Evolutionary conservation across 2,797 vertebrate genomes (phyloP).

Genomic region (Sylvilagus floridanus): DNA sequence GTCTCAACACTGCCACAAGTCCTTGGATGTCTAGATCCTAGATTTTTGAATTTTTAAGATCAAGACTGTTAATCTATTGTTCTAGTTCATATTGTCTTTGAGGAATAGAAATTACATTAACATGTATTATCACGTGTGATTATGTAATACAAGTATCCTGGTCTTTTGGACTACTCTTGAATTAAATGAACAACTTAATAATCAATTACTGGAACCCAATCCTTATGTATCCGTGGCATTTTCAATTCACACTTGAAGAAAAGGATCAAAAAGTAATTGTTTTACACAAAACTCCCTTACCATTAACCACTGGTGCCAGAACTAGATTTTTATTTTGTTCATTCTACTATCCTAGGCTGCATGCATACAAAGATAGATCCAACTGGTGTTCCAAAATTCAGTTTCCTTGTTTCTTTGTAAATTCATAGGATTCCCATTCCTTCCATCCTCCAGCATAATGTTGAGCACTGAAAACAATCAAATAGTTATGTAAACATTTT

Average conservation of each 20-base stretch:
- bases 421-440: slow-evolving; percentile 93
- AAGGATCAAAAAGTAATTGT: not conserved
- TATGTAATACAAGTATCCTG: not conserved
- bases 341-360: not conserved
- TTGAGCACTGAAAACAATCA: slow-evolving; percentile 89
- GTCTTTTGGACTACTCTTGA: slow-evolving; percentile 24
- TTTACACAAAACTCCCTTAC: not conserved
- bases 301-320: slow-evolving; percentile 1
- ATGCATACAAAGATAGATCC: not conserved
- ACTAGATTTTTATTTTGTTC: slow-evolving; percentile 33
- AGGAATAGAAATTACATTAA: not conserved
- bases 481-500: slow-evolving; percentile 30
- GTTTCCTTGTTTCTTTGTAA: slow-evolving; percentile 84
- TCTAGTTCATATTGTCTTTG: slow-evolving; percentile 1
- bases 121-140: not conserved
- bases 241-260: slow-evolving; percentile 34
- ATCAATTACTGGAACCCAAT: slow-evolving; percentile 39
- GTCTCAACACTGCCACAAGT: not conserved
- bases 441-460: slow-evolving; percentile 95
- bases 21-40: slow-evolving; percentile 4
- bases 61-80: not conserved
- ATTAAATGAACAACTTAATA: slow-evolving; percentile 41
- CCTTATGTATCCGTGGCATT: not conserved
- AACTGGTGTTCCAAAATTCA: slow-evolving; percentile 56
- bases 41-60: slow-evolving; percentile 28